Base-by-base conservation (phyloP, 2,888 invertebrate species). In the Hipparchia semele region DNA sequence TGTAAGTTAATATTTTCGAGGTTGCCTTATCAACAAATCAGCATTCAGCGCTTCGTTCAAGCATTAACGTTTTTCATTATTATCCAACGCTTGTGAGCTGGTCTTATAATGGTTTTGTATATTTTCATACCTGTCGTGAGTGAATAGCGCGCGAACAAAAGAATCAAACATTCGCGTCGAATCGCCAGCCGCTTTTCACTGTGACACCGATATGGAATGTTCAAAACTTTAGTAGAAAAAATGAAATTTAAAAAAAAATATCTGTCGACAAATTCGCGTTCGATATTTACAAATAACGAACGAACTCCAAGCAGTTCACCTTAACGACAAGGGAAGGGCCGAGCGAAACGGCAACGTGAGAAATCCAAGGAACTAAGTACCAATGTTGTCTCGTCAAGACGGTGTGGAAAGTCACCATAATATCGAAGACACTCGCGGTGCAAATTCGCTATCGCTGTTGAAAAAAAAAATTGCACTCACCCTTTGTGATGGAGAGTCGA, bases 91-190 rank as follows among this genome's bases (percentile, higher is more conserved):
- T 75, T 76, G 76, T 73, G 76, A 76, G 77, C 78, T 73, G 64
- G 78, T 9, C 58, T 33, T 23, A 23, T 78, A 78, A 88, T 87
- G 86, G 81, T 87, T 88, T 89, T 65, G 65, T 53, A 65, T 53
- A 53, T 65, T 87, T 86, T 86, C 82, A 82, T 83, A 84, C 85
- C 83, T 85, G 83, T 79, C 81, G 83, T 82, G 80, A 83, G 83
- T 87, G 84, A 84, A 89, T 89, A 88, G 86, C 84, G 77, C 76
- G 81, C 80, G 82, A 88, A 92, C 91, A 92, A 92, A 90, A 91
- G 91, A 90, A 87, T 80, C 84, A 86, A 89, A 91, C 89, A 87
- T 84, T 90, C 89, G 88, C 84, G 87, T 84, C 90, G 87, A 92
- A 91, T 90, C 81, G 86, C 83, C 81, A 82, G 83, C 84, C 83